Conservation (phyloP, 2,888 invertebrate species). For the Thelaira solivaga region DNA sequence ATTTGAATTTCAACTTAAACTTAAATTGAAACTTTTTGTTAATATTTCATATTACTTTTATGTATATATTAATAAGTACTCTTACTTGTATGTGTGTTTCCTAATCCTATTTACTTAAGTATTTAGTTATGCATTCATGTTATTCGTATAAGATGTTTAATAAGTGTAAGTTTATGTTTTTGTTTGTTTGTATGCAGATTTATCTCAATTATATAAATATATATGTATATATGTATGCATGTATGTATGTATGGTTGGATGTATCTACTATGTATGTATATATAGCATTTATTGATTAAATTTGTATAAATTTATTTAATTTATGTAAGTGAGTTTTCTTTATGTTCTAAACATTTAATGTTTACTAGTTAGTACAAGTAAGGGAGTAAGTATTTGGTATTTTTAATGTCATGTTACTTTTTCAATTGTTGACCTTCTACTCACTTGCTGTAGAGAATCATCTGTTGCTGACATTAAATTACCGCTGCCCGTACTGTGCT, state of each 20-base stretch:
- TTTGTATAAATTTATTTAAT: slow-evolving; percentile 26
- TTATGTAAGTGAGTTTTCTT: no score
- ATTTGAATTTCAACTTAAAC: neutral
- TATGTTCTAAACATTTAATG: slow-evolving; percentile 35
- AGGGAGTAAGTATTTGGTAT: no score
- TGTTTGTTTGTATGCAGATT: neutral
- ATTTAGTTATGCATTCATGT: slow-evolving; percentile 9
- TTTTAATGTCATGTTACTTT: slow-evolving; percentile 62
- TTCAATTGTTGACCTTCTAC: slow-evolving; percentile 49
- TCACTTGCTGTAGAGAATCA: slow-evolving; percentile 52
- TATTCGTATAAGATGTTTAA: neutral
- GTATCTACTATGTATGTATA: slow-evolving; percentile 28
- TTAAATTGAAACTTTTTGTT: neutral
- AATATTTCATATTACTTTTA: neutral
- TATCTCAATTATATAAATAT: slow-evolving; percentile 19
- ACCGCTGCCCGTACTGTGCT: neutral
- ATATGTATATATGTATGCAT: no score
- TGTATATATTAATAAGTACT: neutral
- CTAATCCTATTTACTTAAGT: no score
- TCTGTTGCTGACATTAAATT: slow-evolving; percentile 28
- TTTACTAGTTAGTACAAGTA: no score
- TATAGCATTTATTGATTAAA: slow-evolving; percentile 37
- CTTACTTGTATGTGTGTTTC: no score
- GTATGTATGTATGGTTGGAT: no score
- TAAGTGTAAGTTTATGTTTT: neutral